Evolutionary conservation across 2,888 invertebrate genomes (phyloP).

Genomic region (Hoplodrina ambigua): DNA sequence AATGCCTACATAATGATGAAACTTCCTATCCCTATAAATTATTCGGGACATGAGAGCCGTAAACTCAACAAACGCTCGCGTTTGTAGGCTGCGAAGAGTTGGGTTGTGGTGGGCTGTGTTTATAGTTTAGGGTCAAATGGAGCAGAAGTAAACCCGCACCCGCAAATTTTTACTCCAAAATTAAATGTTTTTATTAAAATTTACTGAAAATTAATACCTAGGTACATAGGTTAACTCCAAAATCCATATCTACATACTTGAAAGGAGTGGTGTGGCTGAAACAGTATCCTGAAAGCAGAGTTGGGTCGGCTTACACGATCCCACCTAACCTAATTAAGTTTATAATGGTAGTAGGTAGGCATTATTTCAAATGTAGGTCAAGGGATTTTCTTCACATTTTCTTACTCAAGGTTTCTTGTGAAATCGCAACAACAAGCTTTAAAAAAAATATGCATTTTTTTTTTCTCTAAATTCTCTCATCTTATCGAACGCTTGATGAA

Average conservation of each 20-base stretch:
- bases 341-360: neutral
- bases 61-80: neutral
- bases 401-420: constrained; percentile 18
- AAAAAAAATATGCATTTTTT: neutral
- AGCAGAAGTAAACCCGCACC: neutral
- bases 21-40: constrained; percentile 3
- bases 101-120: too few relatives aligned
- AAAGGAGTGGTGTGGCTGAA: neutral
- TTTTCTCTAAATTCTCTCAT: neutral
- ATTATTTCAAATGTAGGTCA: constrained; percentile 13
- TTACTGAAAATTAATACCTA: too few relatives aligned
- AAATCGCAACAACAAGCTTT: neutral
- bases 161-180: too few relatives aligned
- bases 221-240: neutral
- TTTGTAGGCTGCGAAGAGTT: neutral
- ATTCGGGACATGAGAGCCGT: neutral
- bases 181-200: too few relatives aligned
- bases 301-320: too few relatives aligned
- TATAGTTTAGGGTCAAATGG: neutral
- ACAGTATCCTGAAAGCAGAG: constrained; percentile 5
- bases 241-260: neutral
- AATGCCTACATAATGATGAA: constrained; percentile 1
- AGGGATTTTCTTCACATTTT: constrained; percentile 14
- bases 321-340: neutral
- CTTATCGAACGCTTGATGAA: constrained; percentile 12